phyloP scores from a whole-genome alignment of 2,797 vertebrate species.

The Vultur gryphus region DNA sequence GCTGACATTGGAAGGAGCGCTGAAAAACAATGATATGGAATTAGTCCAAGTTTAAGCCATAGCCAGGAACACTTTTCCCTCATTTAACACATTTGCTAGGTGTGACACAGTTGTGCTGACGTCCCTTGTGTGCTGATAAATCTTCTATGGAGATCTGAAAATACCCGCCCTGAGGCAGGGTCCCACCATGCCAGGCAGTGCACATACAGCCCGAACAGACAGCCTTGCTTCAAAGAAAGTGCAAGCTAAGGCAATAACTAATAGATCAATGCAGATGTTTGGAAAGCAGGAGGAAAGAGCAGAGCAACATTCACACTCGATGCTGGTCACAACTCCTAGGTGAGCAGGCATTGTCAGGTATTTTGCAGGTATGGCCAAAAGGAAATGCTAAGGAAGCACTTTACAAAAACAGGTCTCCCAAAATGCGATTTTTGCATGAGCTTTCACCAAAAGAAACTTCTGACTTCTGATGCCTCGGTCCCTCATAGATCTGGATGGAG shows the following conservation, averaged over 20 bases:
- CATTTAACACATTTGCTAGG: not conserved
- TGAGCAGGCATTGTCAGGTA: not conserved
- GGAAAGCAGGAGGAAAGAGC: not conserved
- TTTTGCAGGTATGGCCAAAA: not conserved
- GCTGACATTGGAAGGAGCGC: slow-evolving; percentile 92
- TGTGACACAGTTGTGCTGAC: not conserved
- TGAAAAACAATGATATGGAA: slow-evolving; percentile 57
- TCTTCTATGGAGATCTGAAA: not conserved
- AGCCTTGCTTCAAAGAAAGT: not conserved
- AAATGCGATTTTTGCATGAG: not conserved
- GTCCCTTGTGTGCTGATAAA: not conserved
- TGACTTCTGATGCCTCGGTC: not conserved
- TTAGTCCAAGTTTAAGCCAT: not conserved
- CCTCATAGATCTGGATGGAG: not conserved
- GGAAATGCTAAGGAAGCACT: not conserved
- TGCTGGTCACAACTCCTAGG: not conserved
- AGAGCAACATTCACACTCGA: rapidly evolving
- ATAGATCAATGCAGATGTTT: not conserved
- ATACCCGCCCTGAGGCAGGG: not conserved
- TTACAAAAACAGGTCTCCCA: not conserved
- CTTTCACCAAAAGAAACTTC: not conserved
- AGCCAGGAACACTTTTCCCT: not conserved
- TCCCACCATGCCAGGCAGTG: not conserved
- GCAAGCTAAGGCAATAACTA: not conserved
- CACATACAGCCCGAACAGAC: not conserved